Evolutionary conservation across 2,113 vertebrate genomes (phyloP).

Genomic region (Pithys albifrons): DNA sequence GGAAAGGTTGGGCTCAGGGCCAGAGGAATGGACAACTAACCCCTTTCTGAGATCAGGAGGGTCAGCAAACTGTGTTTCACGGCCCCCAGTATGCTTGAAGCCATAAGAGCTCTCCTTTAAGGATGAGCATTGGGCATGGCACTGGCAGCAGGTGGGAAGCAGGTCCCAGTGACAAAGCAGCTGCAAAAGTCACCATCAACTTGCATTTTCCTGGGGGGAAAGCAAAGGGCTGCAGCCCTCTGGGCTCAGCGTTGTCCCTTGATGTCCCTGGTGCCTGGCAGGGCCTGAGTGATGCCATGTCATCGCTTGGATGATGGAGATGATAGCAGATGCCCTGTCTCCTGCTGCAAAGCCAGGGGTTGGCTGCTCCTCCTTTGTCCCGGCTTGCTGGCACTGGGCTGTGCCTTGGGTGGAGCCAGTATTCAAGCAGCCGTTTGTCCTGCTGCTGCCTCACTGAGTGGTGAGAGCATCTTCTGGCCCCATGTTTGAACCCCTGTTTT

Average conservation of each 20-base stretch:
- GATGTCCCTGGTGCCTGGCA: rapidly evolving
- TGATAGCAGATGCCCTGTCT: background rate
- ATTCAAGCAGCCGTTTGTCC: background rate
- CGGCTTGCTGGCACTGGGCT: rapidly evolving
- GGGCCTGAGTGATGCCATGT: rapidly evolving
- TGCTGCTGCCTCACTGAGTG: background rate
- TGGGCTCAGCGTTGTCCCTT: background rate
- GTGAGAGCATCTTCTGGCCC: background rate
- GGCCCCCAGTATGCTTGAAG: background rate
- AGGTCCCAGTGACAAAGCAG: background rate
- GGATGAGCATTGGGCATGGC: rapidly evolving
- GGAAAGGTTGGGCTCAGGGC: background rate
- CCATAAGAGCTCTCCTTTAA: background rate
- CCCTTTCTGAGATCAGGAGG: background rate
- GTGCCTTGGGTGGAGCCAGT: background rate
- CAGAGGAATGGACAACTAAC: background rate
- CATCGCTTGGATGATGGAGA: background rate
- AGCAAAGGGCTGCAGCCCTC: background rate
- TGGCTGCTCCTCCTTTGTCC: background rate
- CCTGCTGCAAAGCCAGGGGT: background rate
- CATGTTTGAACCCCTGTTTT: rapidly evolving
- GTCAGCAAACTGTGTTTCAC: background rate
- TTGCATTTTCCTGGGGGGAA: background rate
- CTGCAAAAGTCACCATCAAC: rapidly evolving
- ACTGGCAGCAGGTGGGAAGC: background rate